Evolutionary conservation across 2,888 invertebrate species (phyloP).

Genomic region (Amphipyra berbera): DNA sequence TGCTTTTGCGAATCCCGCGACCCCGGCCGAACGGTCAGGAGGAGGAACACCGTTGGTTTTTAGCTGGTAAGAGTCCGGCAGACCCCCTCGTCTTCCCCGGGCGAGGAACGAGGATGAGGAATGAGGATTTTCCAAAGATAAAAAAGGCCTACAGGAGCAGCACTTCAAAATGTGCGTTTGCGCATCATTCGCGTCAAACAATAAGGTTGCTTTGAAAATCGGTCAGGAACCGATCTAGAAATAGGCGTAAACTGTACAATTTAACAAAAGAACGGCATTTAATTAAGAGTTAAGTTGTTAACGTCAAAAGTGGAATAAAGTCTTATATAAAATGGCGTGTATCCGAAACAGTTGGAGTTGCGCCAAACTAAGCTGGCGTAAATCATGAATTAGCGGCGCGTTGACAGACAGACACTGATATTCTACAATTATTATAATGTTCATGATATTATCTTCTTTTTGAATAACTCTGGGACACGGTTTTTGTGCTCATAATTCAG

Average conservation of each 20-base stretch:
- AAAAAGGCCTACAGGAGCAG: too few species aligned
- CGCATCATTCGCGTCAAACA: too few species aligned
- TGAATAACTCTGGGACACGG: not conserved
- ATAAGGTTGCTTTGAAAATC: too few species aligned
- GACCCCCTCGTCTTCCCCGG: too few species aligned
- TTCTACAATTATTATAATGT: slow-evolving; percentile 37
- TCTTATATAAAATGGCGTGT: slow-evolving; percentile 45
- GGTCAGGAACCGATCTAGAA: slow-evolving; percentile 4
- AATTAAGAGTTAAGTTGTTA: slow-evolving; percentile 25
- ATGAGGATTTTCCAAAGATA: too few species aligned
- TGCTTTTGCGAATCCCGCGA: too few species aligned
- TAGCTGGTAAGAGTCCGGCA: too few species aligned
- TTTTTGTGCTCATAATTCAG: too few species aligned
- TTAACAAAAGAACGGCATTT: slow-evolving; percentile 19
- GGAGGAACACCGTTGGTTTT: too few species aligned
- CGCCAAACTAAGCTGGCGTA: slow-evolving; percentile 50
- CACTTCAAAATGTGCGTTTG: too few species aligned
- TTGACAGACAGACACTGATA: slow-evolving; percentile 54
- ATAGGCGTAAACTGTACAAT: not conserved
- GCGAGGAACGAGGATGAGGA: too few species aligned
- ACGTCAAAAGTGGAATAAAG: slow-evolving; percentile 36
- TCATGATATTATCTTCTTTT: slow-evolving; percentile 8
- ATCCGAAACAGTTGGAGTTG: slow-evolving; percentile 40
- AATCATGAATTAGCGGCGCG: slow-evolving; percentile 49
- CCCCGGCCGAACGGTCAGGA: too few species aligned